These are phyloP conservation scores for Galeruca laticollis DNA, from an alignment of 2,888 invertebrate species.

Conservation along the genomic window DNA sequence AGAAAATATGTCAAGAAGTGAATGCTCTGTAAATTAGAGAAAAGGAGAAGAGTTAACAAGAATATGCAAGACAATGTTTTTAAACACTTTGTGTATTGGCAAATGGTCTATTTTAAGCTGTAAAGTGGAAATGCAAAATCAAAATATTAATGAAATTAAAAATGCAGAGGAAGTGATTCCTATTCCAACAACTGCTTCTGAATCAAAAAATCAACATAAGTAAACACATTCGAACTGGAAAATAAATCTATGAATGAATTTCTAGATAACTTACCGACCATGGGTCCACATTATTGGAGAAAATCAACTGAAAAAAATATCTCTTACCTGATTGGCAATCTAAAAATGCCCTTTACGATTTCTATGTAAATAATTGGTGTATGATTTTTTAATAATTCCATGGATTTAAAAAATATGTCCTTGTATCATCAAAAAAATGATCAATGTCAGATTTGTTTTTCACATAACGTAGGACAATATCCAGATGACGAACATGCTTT, in stretches of 20 bases:
- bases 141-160: slow-evolving; percentile 7
- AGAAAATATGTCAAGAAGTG: too few relatives aligned
- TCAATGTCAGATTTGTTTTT: too few relatives aligned
- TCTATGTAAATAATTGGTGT: too few relatives aligned
- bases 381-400: too few relatives aligned
- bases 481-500: too few relatives aligned
- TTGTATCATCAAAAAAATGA: too few relatives aligned
- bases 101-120: slow-evolving; percentile 7
- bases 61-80: slow-evolving; percentile 39
- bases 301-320: slow-evolving; percentile 39
- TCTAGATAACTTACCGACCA: slow-evolving; percentile 1
- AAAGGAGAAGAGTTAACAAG: slow-evolving; percentile 12
- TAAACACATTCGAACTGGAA: slow-evolving; percentile 16
- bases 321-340: slow-evolving; percentile 34
- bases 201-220: not conserved
- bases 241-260: not conserved
- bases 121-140: slow-evolving; percentile 6
- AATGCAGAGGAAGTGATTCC: slow-evolving; percentile 4
- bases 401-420: too few relatives aligned
- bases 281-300: slow-evolving; percentile 35
- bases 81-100: slow-evolving; percentile 19
- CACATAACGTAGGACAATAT: too few relatives aligned
- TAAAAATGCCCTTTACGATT: slow-evolving; percentile 35
- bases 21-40: not conserved
- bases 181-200: not conserved